Percentiles rank a stretch among this genome's conserved stretches.
These are phyloP conservation scores for Archaeoteleia sp. DNA, from an alignment of 2,888 invertebrate genomes.

Conservation along the genomic window DNA sequence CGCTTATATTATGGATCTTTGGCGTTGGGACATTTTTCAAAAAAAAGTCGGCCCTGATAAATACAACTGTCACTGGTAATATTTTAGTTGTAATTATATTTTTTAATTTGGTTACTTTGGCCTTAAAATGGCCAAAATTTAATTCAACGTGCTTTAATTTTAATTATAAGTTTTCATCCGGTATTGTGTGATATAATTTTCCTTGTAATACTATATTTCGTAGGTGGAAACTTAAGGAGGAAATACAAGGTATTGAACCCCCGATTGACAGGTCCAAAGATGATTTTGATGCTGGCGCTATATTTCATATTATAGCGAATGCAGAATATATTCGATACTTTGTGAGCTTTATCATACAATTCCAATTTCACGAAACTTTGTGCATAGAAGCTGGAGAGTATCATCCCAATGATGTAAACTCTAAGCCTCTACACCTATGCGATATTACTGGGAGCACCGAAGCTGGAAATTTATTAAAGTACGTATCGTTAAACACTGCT, in stretches of 20 bases:
- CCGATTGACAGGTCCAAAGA: conserved; percentile 79
- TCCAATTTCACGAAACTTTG: conserved; percentile 87
- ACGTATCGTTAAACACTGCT: conserved; percentile 38
- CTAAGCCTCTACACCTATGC: conserved; percentile 86
- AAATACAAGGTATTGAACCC: conserved; percentile 80
- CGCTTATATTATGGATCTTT: conserved; percentile 78
- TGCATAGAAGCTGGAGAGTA: conserved; percentile 88
- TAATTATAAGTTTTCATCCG: too few species aligned
- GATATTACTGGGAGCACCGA: conserved; percentile 88
- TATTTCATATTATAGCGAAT: conserved; percentile 75
- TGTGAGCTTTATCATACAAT: conserved; percentile 88
- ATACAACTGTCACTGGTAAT: conserved; percentile 83
- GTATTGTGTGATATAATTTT: too few species aligned
- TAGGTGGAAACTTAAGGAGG: conserved; percentile 74
- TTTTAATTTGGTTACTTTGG: too few species aligned
- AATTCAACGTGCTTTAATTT: too few species aligned
- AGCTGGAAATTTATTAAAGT: conserved; percentile 85
- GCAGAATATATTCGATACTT: conserved; percentile 80
- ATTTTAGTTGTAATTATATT: too few species aligned
- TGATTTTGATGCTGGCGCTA: conserved; percentile 79
- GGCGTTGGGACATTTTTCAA: conserved; percentile 80
- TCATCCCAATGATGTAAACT: conserved; percentile 79
- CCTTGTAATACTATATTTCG: background rate
- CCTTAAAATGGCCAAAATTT: too few species aligned
- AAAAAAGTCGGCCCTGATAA: conserved; percentile 78